These are phyloP conservation scores for Eretmocerus hayati DNA, from an alignment of 2,888 invertebrate genomes.

Conservation along the genomic window DNA sequence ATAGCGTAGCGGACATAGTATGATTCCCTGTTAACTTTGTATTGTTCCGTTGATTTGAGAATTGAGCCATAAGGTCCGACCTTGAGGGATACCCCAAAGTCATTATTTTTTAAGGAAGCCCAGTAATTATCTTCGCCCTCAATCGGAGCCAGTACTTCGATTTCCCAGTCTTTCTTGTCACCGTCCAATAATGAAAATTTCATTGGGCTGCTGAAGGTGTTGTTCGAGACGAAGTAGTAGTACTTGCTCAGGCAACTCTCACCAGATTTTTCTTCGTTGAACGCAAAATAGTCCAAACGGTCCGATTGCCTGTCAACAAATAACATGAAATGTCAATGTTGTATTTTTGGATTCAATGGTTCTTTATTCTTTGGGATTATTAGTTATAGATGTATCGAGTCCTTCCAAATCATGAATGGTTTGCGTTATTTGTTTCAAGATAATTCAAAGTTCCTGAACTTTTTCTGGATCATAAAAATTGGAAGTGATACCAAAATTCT, in stretches of 20 bases:
- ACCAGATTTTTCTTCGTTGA: constrained; percentile 6
- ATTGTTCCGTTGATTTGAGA: too few species aligned
- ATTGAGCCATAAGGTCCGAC: too few species aligned
- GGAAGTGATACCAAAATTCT: too few species aligned
- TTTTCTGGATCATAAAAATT: too few species aligned
- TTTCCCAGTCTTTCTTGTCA: neutral
- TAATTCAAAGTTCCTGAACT: too few species aligned
- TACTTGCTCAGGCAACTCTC: constrained; percentile 5
- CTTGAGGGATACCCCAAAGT: too few species aligned
- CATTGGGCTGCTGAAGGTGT: constrained; percentile 2
- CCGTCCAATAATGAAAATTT: neutral
- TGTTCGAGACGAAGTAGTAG: neutral
- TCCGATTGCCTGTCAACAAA: neutral
- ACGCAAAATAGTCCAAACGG: constrained; percentile 6
- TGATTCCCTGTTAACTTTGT: too few species aligned
- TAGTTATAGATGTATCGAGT: neutral
- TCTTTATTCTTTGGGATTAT: neutral
- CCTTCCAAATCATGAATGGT: neutral
- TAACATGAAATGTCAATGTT: neutral
- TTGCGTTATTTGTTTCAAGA: too few species aligned
- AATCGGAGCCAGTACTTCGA: neutral
- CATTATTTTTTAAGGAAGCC: neutral
- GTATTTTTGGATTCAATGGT: neutral
- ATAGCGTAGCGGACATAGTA: too few species aligned
- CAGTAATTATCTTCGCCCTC: constrained; percentile 1